Evolutionary conservation across 2,113 vertebrate species (phyloP).

Genomic region (Pelvicachromis taeniatus): DNA sequence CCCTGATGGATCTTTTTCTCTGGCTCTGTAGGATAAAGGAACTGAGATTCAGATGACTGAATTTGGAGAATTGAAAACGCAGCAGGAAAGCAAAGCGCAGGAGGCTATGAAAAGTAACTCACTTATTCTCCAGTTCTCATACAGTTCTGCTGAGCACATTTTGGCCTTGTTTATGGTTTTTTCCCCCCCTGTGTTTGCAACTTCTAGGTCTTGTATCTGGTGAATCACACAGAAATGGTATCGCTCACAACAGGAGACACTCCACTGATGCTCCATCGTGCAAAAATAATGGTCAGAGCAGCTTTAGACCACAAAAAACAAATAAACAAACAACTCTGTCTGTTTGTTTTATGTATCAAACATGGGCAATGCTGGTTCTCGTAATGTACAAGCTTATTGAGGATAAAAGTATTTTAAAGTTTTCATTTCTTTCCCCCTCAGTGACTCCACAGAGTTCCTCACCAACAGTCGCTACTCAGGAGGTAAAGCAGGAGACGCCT

Average conservation of each 20-base stretch:
- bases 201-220: conserved; percentile 7
- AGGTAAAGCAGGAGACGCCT: conserved; percentile 32
- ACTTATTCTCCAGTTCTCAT: neutral
- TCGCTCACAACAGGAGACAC: neutral
- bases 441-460: neutral
- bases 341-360: neutral
- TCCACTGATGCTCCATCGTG: conserved; percentile 1
- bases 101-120: conserved; percentile 26
- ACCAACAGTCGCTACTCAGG: neutral
- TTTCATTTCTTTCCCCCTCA: neutral
- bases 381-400: neutral
- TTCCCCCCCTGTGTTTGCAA: neutral
- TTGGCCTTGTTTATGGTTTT: neutral
- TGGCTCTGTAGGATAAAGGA: neutral
- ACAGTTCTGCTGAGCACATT: neutral
- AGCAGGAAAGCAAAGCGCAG: conserved; percentile 7
- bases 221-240: conserved; percentile 1
- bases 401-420: neutral
- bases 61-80: neutral
- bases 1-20: neutral
- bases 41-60: neutral
- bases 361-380: neutral
- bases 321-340: neutral
- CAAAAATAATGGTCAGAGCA: conserved; percentile 24
- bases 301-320: neutral